Conservation (phyloP, 2,113 vertebrate species). For the Esox niger region DNA sequence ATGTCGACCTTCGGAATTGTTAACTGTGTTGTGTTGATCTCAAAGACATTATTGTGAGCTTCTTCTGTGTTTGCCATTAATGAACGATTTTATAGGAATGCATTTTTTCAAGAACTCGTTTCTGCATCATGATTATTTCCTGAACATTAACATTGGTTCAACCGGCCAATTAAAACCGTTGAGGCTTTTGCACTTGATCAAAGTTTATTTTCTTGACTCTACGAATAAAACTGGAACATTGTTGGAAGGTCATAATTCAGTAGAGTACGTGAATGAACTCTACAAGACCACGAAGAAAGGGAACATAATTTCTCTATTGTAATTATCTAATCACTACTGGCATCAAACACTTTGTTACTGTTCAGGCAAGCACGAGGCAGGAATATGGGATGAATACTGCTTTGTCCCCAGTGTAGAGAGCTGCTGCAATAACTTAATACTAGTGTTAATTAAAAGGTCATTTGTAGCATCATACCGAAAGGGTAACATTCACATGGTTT, state of each 20-base stretch:
- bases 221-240: conserved; percentile 38
- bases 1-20: conserved; percentile 26
- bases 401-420: conserved; percentile 72
- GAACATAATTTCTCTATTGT: conserved; percentile 67
- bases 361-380: conserved; percentile 63
- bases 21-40: conserved; percentile 45
- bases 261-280: conserved; percentile 73
- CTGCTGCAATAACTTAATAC: conserved; percentile 78
- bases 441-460: conserved; percentile 81
- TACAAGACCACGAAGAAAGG: conserved; percentile 70
- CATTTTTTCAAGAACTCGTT: conserved; percentile 53
- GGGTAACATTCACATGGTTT: conserved; percentile 64
- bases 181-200: conserved; percentile 56
- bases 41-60: conserved; percentile 42
- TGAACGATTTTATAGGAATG: conserved; percentile 67
- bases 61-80: conserved; percentile 57
- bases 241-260: conserved; percentile 64
- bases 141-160: conserved; percentile 6
- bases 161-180: conserved; percentile 59
- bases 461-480: conserved; percentile 67
- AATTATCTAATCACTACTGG: conserved; percentile 76
- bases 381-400: conserved; percentile 67
- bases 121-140: conserved; percentile 51
- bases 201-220: conserved; percentile 58
- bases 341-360: conserved; percentile 77